Evolutionary conservation across 2,888 invertebrate species (phyloP).

Genomic region (Theretra japonica): DNA sequence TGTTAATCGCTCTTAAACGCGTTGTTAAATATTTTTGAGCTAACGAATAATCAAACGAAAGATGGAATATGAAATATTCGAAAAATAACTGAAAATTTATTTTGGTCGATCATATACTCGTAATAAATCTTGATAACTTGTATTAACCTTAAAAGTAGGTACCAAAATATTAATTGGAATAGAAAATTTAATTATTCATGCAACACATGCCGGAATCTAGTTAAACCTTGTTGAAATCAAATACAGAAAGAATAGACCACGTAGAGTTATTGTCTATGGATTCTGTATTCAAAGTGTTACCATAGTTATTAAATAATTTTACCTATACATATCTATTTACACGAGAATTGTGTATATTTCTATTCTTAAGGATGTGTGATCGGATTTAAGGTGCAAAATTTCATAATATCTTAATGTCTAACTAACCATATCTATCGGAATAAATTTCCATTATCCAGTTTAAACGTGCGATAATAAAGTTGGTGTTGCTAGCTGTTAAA

Average conservation of each 20-base stretch:
- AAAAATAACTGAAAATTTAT: neutral
- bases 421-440: slow-evolving; percentile 62
- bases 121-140: neutral
- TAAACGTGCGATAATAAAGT: slow-evolving; percentile 46
- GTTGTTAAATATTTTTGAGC: neutral
- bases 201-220: slow-evolving; percentile 9
- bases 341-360: slow-evolving; percentile 73
- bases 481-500: slow-evolving; percentile 69
- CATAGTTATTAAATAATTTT: slow-evolving; percentile 75
- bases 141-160: neutral
- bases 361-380: slow-evolving; percentile 69
- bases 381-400: slow-evolving; percentile 65
- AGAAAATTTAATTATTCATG: neutral
- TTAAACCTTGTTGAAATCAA: slow-evolving; percentile 11
- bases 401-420: slow-evolving; percentile 58
- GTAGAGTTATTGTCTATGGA: slow-evolving; percentile 46
- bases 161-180: slow-evolving; percentile 1
- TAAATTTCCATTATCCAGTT: slow-evolving; percentile 42
- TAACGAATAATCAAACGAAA: neutral
- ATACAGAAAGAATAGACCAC: slow-evolving; percentile 13
- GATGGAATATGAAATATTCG: no score
- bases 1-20: neutral
- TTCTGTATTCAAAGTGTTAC: slow-evolving; percentile 77
- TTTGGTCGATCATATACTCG: neutral
- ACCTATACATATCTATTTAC: slow-evolving; percentile 77